phyloP scores from a whole-genome alignment of 1,140 invertebrate species.

The Riptortus pedestris region DNA sequence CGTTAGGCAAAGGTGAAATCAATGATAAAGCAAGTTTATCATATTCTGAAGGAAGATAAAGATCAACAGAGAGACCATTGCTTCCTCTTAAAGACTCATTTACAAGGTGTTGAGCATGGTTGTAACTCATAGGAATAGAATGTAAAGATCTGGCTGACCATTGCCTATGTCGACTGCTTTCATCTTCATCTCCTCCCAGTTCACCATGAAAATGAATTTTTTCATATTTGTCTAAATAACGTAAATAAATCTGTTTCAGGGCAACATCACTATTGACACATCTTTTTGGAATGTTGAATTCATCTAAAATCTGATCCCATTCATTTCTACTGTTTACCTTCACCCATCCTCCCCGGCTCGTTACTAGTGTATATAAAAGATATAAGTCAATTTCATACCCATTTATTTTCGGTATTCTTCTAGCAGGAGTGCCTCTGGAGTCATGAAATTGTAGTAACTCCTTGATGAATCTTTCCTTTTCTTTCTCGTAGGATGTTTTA shows the following conservation, averaged over 20 bases:
- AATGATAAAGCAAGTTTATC: slow-evolving; percentile 81
- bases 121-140: slow-evolving; percentile 68
- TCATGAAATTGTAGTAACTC: slow-evolving; percentile 75
- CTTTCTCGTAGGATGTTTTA: slow-evolving; percentile 20
- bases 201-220: slow-evolving; percentile 74
- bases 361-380: slow-evolving; percentile 80
- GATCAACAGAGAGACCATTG: slow-evolving; percentile 55
- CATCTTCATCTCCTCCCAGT: slow-evolving; percentile 59
- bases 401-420: slow-evolving; percentile 66
- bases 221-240: slow-evolving; percentile 73
- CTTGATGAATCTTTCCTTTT: slow-evolving; percentile 51
- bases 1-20: slow-evolving; percentile 89
- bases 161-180: slow-evolving; percentile 56
- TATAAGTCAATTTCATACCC: slow-evolving; percentile 84
- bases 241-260: slow-evolving; percentile 78
- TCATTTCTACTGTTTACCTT: slow-evolving; percentile 78
- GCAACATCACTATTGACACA: slow-evolving; percentile 79
- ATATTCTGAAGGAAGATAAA: slow-evolving; percentile 71
- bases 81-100: slow-evolving; percentile 52
- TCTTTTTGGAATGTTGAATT: slow-evolving; percentile 62
- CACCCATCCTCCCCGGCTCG: slow-evolving; percentile 78
- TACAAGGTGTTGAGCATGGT: slow-evolving; percentile 70
- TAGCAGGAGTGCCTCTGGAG: slow-evolving; percentile 69
- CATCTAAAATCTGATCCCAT: slow-evolving; percentile 69
- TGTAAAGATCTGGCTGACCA: slow-evolving; percentile 56